A percentile compares a stretch with the other conserved stretches of the same genome.
phyloP scores from a whole-genome alignment of 2,888 invertebrate genomes.

The Acrobasis repandana region DNA sequence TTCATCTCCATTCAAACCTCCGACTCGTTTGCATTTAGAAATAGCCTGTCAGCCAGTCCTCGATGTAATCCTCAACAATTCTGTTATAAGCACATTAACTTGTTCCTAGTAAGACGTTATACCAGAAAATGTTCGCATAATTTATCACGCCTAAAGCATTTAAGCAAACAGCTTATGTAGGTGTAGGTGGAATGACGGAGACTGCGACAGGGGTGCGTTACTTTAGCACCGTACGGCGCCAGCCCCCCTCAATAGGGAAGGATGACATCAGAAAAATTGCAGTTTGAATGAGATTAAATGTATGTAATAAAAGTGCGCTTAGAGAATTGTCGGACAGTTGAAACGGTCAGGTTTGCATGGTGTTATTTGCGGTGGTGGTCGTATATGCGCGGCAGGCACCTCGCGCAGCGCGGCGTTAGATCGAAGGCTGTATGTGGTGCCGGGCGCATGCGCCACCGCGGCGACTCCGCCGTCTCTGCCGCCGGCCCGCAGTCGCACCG shows the following conservation, averaged over 20 bases:
- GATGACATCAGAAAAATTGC: constrained; percentile 35
- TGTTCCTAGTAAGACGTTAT: constrained; percentile 21
- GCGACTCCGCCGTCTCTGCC: constrained; percentile 55
- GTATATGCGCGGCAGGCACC: constrained; percentile 58
- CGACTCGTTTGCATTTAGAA: constrained; percentile 55
- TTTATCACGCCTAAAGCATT: constrained; percentile 39
- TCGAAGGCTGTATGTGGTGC: constrained; percentile 65
- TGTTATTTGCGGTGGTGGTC: constrained; percentile 70
- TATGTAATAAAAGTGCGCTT: constrained; percentile 47
- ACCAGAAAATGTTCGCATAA: constrained; percentile 40
- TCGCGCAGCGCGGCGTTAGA: constrained; percentile 70
- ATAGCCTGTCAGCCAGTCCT: constrained; percentile 37
- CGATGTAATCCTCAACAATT: constrained; percentile 22
- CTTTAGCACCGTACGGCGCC: constrained; percentile 31
- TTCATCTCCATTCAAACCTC: constrained; percentile 42
- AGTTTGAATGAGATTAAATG: constrained; percentile 45
- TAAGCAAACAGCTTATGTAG: constrained; percentile 45
- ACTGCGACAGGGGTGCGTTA: constrained; percentile 34
- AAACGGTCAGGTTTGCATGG: constrained; percentile 63
- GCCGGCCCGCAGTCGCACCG: constrained; percentile 74
- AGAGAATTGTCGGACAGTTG: constrained; percentile 51
- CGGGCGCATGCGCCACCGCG: constrained; percentile 61
- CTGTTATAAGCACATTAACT: constrained; percentile 11
- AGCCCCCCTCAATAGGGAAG: constrained; percentile 27
- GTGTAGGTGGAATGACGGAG: constrained; percentile 36